Conservation (phyloP, 2,113 vertebrate species). For the Pyxicephalus adspersus region DNA sequence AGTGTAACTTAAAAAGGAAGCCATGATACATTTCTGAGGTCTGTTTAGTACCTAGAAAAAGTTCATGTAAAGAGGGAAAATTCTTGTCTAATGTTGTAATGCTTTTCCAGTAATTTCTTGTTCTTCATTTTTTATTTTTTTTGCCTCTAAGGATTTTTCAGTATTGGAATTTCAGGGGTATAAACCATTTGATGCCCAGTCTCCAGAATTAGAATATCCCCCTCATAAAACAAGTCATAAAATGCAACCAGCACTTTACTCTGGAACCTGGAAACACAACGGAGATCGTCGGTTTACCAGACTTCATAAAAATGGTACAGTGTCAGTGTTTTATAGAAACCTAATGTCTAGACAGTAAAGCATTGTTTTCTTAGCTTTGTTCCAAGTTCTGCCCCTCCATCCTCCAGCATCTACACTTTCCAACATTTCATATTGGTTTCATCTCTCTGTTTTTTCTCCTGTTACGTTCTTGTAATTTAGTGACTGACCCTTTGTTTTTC, state of each 20-base stretch:
- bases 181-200: constrained; percentile 22
- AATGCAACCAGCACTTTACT: background rate
- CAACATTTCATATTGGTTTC: no score
- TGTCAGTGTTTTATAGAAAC: background rate
- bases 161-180: constrained; percentile 21
- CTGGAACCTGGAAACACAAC: constrained; percentile 16
- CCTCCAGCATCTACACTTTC: no score
- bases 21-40: no score
- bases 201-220: background rate
- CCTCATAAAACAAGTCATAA: constrained; percentile 9
- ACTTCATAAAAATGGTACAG: constrained; percentile 24
- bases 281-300: constrained; percentile 7
- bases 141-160: constrained; percentile 37
- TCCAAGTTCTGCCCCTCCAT: no score
- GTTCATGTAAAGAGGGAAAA: constrained; percentile 36
- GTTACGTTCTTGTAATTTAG: no score
- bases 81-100: background rate
- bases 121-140: background rate
- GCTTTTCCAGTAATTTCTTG: background rate
- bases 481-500: no score
- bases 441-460: no score
- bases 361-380: background rate
- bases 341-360: background rate
- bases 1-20: no score
- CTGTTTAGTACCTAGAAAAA: no score